Evolutionary conservation across 2,113 vertebrate genomes (phyloP).

Genomic region (Leptocoma aspasia): DNA sequence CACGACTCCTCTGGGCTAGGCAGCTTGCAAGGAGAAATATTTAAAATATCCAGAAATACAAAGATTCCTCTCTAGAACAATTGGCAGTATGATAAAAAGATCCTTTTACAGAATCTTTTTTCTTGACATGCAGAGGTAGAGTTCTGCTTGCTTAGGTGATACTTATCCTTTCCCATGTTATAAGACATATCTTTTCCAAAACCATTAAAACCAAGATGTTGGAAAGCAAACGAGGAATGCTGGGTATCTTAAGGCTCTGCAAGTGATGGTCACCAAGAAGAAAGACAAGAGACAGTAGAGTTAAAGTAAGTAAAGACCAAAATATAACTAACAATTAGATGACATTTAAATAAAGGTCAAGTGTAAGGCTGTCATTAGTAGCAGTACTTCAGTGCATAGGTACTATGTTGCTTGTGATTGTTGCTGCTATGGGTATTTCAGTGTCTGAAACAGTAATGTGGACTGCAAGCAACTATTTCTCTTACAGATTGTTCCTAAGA

Average conservation of each 20-base stretch:
- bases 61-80: background rate
- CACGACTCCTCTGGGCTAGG: background rate
- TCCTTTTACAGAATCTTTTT: background rate
- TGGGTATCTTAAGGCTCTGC: background rate
- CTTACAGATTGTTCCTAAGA: background rate
- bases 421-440: background rate
- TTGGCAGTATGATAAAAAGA: background rate
- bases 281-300: background rate
- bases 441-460: background rate
- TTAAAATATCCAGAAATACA: background rate
- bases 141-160: background rate
- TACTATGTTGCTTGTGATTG: background rate
- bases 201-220: background rate
- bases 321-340: background rate
- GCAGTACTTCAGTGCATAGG: background rate
- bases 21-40: slow-evolving; percentile 25
- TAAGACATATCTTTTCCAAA: background rate
- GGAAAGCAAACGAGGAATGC: background rate
- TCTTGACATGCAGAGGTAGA: background rate
- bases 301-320: background rate
- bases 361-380: background rate
- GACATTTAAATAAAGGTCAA: background rate
- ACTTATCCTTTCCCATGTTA: background rate
- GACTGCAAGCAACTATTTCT: background rate
- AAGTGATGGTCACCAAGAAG: background rate